Evolutionary conservation across 2,113 vertebrate species (phyloP).

Genomic region (Podilymbus podiceps): DNA sequence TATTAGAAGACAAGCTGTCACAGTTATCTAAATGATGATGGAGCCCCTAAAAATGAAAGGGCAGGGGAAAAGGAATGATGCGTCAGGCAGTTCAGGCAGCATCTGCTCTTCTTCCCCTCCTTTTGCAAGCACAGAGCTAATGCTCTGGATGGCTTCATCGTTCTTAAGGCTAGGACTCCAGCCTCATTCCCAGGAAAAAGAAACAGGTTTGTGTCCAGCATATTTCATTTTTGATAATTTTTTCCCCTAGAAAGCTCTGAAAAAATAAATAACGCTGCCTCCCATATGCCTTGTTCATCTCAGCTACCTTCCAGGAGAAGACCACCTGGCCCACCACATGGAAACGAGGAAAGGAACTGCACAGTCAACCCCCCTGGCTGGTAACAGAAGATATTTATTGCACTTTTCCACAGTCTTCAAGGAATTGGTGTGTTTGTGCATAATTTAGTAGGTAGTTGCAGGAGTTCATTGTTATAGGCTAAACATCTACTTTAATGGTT

Average conservation of each 20-base stretch:
- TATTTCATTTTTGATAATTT: neutral
- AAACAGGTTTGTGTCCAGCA: neutral
- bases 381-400: constrained; percentile 17
- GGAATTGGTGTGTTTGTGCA: constrained; percentile 41
- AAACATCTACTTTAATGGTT: constrained; percentile 61
- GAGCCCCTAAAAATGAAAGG: neutral
- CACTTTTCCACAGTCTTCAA: neutral
- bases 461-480: constrained; percentile 55
- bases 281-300: neutral
- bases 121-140: neutral
- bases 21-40: neutral
- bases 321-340: neutral
- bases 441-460: constrained; percentile 64
- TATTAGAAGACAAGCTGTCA: constrained; percentile 23
- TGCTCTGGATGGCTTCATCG: neutral
- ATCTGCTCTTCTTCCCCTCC: neutral
- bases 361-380: neutral
- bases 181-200: neutral
- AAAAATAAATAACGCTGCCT: neutral
- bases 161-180: neutral
- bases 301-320: neutral
- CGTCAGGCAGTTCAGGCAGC: neutral
- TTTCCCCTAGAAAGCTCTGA: neutral
- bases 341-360: neutral
- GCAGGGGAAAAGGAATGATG: neutral